Percentiles rank a stretch among this genome's conserved stretches.
phyloP scores from a whole-genome alignment of 2,888 invertebrate genomes.

The Ectemnius continuus region DNA sequence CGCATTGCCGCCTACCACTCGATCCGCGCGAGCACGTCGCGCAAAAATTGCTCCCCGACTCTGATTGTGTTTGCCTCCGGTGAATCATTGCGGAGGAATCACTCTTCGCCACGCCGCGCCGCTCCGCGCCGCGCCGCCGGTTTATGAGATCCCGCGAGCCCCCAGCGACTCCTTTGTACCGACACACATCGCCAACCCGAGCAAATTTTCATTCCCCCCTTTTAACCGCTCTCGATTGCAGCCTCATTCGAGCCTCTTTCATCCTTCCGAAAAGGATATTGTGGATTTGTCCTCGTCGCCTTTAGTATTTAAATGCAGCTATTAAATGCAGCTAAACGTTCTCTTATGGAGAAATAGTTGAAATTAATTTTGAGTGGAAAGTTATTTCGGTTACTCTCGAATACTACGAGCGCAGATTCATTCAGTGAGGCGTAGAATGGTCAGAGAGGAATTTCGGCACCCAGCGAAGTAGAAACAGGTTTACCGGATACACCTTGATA shows the following conservation, averaged over 20 bases:
- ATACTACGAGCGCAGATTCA: constrained; percentile 15
- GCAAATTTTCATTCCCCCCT: neutral
- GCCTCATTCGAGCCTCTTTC: neutral
- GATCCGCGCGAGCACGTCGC: constrained; percentile 44
- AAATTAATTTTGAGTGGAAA: no score
- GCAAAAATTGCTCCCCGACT: constrained; percentile 47
- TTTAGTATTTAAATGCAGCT: no score
- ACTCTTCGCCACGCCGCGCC: constrained; percentile 16
- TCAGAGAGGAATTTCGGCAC: constrained; percentile 16
- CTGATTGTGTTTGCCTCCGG: constrained; percentile 48
- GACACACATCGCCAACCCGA: constrained; percentile 36
- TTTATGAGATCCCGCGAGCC: constrained; percentile 41
- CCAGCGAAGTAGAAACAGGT: constrained; percentile 55
- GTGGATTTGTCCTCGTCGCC: no score
- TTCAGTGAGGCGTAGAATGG: constrained; percentile 11
- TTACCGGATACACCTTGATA: constrained; percentile 56
- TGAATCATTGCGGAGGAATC: constrained; percentile 36
- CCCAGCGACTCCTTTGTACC: constrained; percentile 38
- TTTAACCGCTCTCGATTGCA: neutral
- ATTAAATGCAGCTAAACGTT: no score
- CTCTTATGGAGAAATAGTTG: no score
- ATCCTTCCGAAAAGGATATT: neutral
- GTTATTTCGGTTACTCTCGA: neutral
- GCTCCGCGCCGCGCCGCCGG: constrained; percentile 3
- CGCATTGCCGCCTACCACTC: no score